Base-by-base conservation (phyloP, 2,797 vertebrate genomes). In the Protosalanx chinensis region DNA sequence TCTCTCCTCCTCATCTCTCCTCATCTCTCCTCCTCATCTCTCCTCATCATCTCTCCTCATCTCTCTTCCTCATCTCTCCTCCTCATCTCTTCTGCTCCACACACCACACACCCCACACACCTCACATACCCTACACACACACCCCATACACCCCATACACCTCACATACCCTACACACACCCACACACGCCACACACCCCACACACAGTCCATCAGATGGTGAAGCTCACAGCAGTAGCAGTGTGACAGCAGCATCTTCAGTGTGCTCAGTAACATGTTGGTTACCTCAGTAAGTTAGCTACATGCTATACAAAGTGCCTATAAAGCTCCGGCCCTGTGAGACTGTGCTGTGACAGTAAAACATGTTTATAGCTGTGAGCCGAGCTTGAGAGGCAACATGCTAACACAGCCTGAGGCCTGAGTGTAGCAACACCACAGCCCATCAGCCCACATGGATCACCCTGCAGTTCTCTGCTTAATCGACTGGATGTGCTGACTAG, bases 351-450 rank as follows among this genome's bases (percentile, higher is more conserved):
- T 23, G 1, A 56, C 51, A 56, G 15, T 56, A 56, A 56, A 56
- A n/a, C 51, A 56, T 56, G 16, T 56, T 56, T 56, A 56, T 56
- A 56, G 51, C 3, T 56, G 15, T 56, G 51, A 16, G 15, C 1
- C 16, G 15, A 56, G 18, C 51, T 5, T 56, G 51, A 56, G 18
- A n/a, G 15, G 51, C 51, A n/a, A 6, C 51, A n/a, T 16, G 67
- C 71, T 67, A 76, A 69, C 60, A 66, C 12, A 68, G 59, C 57
- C 64, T 20, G 13, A 10, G 58, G 65, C 35, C 13, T 29, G 3
- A 3, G 37, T 15, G 41, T 29, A 7, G 12, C 18, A 29, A 67
- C 27, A 66, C 16, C 16, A 66, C 64, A 46, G 15, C 27, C 51
- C 1, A 53, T 10, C 18, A 16, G 53, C 27, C 56, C 49, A 71